Evolutionary conservation across 2,797 vertebrate species (phyloP), one percentile per base, ranked within the genome.

Genomic region (Cercopithecus petaurista): DNA sequence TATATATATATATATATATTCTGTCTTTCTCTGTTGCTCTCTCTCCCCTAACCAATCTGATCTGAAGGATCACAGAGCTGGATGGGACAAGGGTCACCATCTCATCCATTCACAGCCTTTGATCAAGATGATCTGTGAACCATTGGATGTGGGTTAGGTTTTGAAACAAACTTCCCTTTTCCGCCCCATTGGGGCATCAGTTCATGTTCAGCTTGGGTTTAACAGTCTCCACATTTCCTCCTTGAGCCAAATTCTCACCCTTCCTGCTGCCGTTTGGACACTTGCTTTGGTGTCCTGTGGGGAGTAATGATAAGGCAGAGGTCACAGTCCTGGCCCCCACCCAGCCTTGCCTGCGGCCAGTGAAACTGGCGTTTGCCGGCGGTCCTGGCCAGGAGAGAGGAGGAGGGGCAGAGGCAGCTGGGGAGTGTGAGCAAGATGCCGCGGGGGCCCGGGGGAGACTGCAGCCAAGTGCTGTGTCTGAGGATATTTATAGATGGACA

Each of bases 401-500:
- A 19, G 15, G 5, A 11, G 39, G n/a, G 3, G 13, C 17, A n/a
- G 36, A 28, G 39, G 61, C 83, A 41, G 61, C 22, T 81, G 1
- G 61, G 33, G 33, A 55, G 64, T 15, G 21, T 61, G 95, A 13
- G 67, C 72, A 30, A 59, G 92, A 67, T 21, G 48, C 81, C 67
- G 48, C 57, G 85, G 33, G 2, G 46, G 61, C 19, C 9, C 15
- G 1, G 3, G 28, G 19, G 48, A 92, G 82, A 80, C 50, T 61
- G 70, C 7, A 88, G 92, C 85, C 85, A 28, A 36, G 46, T 0
- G 0, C 36, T 50, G 24, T 4, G 30, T 41, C 24, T 59, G 36
- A 33, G 57, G 55, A 5, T 95, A 95, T 96, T 96, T 93, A 96
- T 92, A 94, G 81, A 50, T 1, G 8, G 6, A 13, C 59, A 13